phyloP scores from a whole-genome alignment of 2,888 invertebrate genomes.

The Cerceris ruficornis region DNA sequence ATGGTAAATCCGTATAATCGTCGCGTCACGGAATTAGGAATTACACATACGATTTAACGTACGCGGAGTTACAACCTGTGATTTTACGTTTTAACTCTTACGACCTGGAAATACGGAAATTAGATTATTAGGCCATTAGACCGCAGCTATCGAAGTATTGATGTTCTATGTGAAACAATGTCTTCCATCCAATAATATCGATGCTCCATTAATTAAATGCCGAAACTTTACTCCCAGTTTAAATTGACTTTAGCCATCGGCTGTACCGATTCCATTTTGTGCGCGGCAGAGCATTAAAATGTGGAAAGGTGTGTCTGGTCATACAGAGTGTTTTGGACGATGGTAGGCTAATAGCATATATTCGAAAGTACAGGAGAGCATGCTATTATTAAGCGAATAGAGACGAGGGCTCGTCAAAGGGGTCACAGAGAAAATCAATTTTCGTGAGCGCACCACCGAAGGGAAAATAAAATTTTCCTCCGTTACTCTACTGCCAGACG shows the following conservation, averaged over 20 bases:
- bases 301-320: conserved; percentile 20
- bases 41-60: no score
- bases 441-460: conserved; percentile 35
- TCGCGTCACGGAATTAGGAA: no score
- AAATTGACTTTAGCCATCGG: not conserved
- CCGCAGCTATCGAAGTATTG: conserved; percentile 21
- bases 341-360: conserved; percentile 22
- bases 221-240: conserved; percentile 1
- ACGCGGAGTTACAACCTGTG: no score
- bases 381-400: conserved; percentile 58
- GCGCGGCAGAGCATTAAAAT: conserved; percentile 1
- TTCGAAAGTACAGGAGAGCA: conserved; percentile 24
- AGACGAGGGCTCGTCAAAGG: conserved; percentile 46
- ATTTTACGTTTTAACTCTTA: not conserved
- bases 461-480: conserved; percentile 42
- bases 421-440: conserved; percentile 48
- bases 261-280: not conserved
- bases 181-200: not conserved
- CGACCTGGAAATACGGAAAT: not conserved
- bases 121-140: conserved; percentile 29
- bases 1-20: no score
- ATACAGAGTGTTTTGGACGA: conserved; percentile 14
- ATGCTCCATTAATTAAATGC: not conserved
- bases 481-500: not conserved
- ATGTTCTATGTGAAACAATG: conserved; percentile 8